A percentile compares a stretch with the other conserved stretches of the same genome.
Evolutionary conservation across 2,888 invertebrate species (phyloP).

Genomic region (Campoletis raptor): DNA sequence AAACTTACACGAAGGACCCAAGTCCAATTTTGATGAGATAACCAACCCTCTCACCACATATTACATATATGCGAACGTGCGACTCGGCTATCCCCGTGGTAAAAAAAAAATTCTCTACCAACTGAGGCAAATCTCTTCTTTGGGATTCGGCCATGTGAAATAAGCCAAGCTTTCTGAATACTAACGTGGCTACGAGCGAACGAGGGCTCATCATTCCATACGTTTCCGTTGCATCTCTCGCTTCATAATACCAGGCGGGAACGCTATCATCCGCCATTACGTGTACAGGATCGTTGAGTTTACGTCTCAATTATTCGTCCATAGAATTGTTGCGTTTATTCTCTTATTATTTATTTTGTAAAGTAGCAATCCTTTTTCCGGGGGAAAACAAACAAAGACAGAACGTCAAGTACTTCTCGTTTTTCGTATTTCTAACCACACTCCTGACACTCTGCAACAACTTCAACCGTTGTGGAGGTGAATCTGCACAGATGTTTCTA

Average conservation of each 20-base stretch:
- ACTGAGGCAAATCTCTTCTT: conserved; percentile 84
- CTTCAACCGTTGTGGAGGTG: neutral
- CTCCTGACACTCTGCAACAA: neutral
- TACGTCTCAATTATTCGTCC: conserved; percentile 64
- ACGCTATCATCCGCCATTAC: conserved; percentile 60
- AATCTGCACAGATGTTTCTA: neutral
- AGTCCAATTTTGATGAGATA: conserved; percentile 84
- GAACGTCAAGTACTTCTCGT: neutral
- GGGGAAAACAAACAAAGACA: neutral
- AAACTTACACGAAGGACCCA: conserved; percentile 68
- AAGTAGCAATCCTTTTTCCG: neutral
- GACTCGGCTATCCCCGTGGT: conserved; percentile 73
- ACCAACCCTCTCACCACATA: conserved; percentile 81
- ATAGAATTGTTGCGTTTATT: conserved; percentile 36
- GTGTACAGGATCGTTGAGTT: conserved; percentile 59
- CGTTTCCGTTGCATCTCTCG: conserved; percentile 70
- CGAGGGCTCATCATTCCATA: conserved; percentile 72
- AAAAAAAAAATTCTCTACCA: conserved; percentile 74
- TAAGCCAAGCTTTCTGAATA: conserved; percentile 84
- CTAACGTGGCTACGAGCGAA: conserved; percentile 80
- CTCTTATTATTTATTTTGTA: conserved; percentile 38
- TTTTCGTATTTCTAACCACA: neutral
- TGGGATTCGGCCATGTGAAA: conserved; percentile 83
- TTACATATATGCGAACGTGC: conserved; percentile 75
- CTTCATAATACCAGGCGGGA: conserved; percentile 64